These are phyloP conservation scores for Scophthalmus maximus DNA, from an alignment of 2,113 vertebrate genomes.

Conservation along the genomic window DNA sequence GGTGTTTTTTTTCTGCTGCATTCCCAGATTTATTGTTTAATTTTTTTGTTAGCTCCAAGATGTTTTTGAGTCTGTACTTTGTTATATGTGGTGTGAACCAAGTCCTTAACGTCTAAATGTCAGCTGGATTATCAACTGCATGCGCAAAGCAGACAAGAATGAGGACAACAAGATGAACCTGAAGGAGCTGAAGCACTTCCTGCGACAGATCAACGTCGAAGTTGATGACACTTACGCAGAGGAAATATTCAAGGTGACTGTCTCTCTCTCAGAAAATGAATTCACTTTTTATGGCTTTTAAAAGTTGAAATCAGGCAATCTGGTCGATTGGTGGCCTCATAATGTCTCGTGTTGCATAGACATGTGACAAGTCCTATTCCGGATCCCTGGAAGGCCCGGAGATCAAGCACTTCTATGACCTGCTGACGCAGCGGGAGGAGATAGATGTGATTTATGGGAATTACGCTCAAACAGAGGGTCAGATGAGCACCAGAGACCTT, in stretches of 20 bases:
- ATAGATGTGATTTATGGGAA: constrained; percentile 85
- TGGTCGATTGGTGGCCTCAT: neutral
- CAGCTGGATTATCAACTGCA: constrained; percentile 95
- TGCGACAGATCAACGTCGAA: constrained; percentile 92
- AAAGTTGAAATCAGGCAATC: neutral
- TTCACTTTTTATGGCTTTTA: neutral
- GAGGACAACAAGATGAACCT: constrained; percentile 94
- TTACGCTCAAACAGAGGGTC: constrained; percentile 68
- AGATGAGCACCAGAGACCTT: constrained; percentile 86
- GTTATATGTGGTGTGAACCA: neutral
- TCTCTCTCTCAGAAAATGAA: neutral
- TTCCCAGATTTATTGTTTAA: too few species aligned
- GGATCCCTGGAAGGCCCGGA: constrained; percentile 90
- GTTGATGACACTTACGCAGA: constrained; percentile 89
- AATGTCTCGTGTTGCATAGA: constrained; percentile 71
- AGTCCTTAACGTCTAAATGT: constrained; percentile 83
- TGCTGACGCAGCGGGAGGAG: constrained; percentile 90
- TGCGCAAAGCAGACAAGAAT: constrained; percentile 95
- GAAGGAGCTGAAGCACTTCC: constrained; percentile 93
- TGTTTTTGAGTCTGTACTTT: neutral
- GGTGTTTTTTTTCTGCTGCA: neutral
- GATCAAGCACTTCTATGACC: constrained; percentile 93
- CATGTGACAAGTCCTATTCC: constrained; percentile 91
- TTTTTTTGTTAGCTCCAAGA: neutral
- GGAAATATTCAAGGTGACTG: constrained; percentile 88